These are phyloP conservation scores for Brienomyrus longianalis DNA, from an alignment of 2,113 vertebrate species.

Conservation along the genomic window DNA sequence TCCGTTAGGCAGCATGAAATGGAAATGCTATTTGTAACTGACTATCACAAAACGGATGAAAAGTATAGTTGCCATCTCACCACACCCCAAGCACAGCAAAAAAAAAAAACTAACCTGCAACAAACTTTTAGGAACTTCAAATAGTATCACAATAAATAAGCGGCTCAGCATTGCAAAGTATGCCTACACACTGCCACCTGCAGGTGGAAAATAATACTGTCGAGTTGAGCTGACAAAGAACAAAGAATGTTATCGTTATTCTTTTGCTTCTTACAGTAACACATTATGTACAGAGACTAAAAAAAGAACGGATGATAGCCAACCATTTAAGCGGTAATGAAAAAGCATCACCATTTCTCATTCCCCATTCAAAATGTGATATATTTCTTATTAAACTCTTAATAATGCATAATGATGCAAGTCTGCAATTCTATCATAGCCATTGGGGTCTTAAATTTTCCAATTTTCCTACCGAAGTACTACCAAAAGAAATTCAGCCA, in stretches of 20 bases:
- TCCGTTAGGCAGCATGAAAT: neutral
- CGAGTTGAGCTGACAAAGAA: neutral
- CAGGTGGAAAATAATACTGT: neutral
- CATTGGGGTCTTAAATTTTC: neutral
- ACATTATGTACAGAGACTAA: neutral
- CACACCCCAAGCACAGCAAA: neutral
- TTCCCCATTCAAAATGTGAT: neutral
- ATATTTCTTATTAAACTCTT: neutral
- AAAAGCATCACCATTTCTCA: neutral
- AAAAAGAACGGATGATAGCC: neutral
- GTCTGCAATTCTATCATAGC: neutral
- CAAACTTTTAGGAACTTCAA: conserved; percentile 2
- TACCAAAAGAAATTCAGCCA: neutral
- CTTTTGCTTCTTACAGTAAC: neutral
- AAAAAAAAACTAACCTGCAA: neutral
- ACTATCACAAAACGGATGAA: neutral
- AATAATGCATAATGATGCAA: neutral
- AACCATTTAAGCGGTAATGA: neutral
- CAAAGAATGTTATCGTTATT: neutral
- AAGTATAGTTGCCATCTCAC: neutral
- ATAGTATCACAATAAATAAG: neutral
- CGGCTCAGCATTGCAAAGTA: neutral
- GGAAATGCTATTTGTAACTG: neutral
- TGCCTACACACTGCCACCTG: neutral
- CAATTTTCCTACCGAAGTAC: neutral